Percentiles rank a stretch among this genome's conserved stretches.
These are phyloP conservation scores for Gymnogyps californianus DNA, from an alignment of 2,113 vertebrate genomes.

Conservation along the genomic window DNA sequence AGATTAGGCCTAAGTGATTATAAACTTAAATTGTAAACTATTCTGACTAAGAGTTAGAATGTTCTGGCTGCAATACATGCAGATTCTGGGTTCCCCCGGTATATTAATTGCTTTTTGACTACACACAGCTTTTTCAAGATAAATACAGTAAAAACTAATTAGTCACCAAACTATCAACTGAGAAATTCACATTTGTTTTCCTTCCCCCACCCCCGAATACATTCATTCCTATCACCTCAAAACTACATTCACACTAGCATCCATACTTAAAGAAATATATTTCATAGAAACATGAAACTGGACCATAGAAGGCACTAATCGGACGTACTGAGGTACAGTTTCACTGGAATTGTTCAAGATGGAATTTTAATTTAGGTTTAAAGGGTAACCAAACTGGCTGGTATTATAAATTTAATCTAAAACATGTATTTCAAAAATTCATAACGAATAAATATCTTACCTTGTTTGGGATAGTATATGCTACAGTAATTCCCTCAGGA, in stretches of 20 bases:
- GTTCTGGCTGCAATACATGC: not conserved
- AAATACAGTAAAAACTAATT: not conserved
- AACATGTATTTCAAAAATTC: not conserved
- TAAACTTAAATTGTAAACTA: not conserved
- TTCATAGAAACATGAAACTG: not conserved
- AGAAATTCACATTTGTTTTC: not conserved
- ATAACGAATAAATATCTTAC: constrained; percentile 57
- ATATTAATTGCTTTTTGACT: not conserved
- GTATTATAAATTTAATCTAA: not conserved
- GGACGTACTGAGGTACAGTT: not conserved
- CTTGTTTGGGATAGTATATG: constrained; percentile 90
- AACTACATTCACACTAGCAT: not conserved
- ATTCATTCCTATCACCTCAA: not conserved
- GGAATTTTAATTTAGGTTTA: not conserved
- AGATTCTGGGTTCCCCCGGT: not conserved
- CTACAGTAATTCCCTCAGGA: constrained; percentile 91
- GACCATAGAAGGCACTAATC: not conserved
- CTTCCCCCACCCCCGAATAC: not conserved
- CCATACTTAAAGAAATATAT: not conserved
- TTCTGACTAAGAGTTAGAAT: not conserved
- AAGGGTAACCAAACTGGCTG: not conserved
- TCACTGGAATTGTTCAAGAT: not conserved
- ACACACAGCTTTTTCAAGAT: not conserved
- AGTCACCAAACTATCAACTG: not conserved
- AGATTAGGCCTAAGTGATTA: not conserved